Evolutionary conservation across 2,797 vertebrate species (phyloP).

Genomic region (Coluber constrictor): DNA sequence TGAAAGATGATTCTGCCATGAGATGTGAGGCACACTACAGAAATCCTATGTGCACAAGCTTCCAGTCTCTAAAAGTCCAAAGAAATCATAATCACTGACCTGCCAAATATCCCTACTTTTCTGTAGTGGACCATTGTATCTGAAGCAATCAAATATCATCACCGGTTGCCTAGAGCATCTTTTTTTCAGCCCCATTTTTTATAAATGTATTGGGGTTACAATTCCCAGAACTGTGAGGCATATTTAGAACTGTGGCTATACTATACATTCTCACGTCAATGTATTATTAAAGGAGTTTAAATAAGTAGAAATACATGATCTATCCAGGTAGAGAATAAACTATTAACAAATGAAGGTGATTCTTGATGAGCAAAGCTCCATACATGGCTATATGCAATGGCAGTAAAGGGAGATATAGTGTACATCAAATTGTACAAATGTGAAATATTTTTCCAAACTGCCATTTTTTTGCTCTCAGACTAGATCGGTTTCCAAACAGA

Average conservation of each 20-base stretch:
- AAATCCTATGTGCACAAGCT: neutral
- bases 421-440: neutral
- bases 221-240: neutral
- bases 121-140: neutral
- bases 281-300: neutral
- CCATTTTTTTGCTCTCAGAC: neutral
- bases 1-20: neutral
- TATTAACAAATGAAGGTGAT: neutral
- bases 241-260: neutral
- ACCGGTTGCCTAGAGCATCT: neutral
- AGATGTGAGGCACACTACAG: too few species aligned
- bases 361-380: neutral
- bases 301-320: neutral
- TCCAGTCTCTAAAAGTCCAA: neutral
- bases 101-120: neutral
- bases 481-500: neutral
- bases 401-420: neutral
- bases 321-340: neutral
- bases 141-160: neutral
- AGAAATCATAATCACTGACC: neutral
- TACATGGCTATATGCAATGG: neutral
- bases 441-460: neutral
- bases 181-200: neutral
- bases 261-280: neutral
- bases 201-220: neutral